Base-by-base conservation (phyloP, 2,888 invertebrate species). In the Xanthia togata region DNA sequence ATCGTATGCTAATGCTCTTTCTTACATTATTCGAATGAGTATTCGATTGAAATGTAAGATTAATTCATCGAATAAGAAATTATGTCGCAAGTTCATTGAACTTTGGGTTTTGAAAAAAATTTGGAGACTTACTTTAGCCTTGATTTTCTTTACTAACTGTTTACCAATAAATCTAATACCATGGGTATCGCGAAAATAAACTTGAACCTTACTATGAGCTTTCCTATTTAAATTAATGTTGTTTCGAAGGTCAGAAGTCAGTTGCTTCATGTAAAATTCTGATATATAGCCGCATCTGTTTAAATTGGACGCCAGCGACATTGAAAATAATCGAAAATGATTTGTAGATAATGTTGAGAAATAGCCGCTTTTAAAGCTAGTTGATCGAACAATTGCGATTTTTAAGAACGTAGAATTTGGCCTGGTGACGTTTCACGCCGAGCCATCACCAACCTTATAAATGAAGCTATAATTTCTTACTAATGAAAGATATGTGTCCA, bases 1-100 rank as follows among this genome's bases (percentile, higher is more conserved):
- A 80, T 77, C 76, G 73, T 73, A 83, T 86, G 84, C 71, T 77
- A 83, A 86, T 86, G 35, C 60, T 47, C 31, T 86, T 72, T 83
- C 72, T 74, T 53, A 60, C 26, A 74, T 77, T 78, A 78, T n/a
- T 62, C 62, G 57, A 63, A 53, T 35, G 68, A 59, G 14, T 59
- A 53, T 84, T 57, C 74, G 83, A 85, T 83, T 82, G 78, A 83
- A 74, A 82, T 74, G 41, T 59, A 31, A 77, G 67, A 82, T 78
- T 78, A 74, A 82, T 82, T 77, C 41, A 67, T 60, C 57, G 78
- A 71, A 71, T 57, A 59, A 55, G 60, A 70, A 71, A 41, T 73
- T 63, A 53, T 64, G 17, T 65, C 57, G 70, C 62, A 60, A 69
- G 83, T 72, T 73, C 78, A 57, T 70, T 70, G 60, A 74, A 74